Conservation (phyloP, 2,797 vertebrate genomes). For the Enteromius argenteus region DNA sequence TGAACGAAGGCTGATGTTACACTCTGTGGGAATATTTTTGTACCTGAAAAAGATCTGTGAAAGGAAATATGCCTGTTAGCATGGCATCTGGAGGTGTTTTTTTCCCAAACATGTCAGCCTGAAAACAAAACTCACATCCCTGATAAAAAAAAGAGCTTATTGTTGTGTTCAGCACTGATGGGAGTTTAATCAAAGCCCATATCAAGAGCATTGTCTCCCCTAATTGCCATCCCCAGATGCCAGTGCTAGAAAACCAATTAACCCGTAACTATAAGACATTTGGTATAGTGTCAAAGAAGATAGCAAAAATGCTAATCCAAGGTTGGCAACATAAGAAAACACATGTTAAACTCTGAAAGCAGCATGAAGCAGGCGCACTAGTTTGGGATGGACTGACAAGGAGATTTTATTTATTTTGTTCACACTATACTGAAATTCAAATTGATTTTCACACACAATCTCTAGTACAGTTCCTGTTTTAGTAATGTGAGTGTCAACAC, state of each 20-base stretch:
- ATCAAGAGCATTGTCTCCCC: conserved; percentile 62
- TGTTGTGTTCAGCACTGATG: conserved; percentile 65
- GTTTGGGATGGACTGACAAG: not conserved
- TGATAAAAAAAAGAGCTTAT: conserved; percentile 27
- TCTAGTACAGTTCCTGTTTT: not conserved
- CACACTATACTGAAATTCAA: not conserved
- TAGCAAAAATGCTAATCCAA: conserved; percentile 27
- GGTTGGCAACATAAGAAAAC: conserved; percentile 23
- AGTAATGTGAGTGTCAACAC: not conserved
- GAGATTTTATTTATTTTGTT: not conserved
- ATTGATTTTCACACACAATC: not conserved
- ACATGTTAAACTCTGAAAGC: conserved; percentile 35
- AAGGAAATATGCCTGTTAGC: conserved; percentile 26
- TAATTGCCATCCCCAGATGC: conserved; percentile 68
- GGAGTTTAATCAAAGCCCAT: conserved; percentile 70
- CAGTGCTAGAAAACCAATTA: conserved; percentile 68
- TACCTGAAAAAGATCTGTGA: conserved; percentile 21
- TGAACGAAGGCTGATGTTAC: conserved; percentile 5
- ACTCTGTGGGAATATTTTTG: conserved; percentile 13
- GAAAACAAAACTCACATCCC: conserved; percentile 25
- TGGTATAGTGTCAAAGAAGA: conserved; percentile 32
- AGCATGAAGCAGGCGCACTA: conserved; percentile 19
- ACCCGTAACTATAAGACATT: conserved; percentile 58
- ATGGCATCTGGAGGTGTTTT: conserved; percentile 27
- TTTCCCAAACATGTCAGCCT: conserved; percentile 48